phyloP scores from a whole-genome alignment of 2,888 invertebrate species.

The Netelia virgata region DNA sequence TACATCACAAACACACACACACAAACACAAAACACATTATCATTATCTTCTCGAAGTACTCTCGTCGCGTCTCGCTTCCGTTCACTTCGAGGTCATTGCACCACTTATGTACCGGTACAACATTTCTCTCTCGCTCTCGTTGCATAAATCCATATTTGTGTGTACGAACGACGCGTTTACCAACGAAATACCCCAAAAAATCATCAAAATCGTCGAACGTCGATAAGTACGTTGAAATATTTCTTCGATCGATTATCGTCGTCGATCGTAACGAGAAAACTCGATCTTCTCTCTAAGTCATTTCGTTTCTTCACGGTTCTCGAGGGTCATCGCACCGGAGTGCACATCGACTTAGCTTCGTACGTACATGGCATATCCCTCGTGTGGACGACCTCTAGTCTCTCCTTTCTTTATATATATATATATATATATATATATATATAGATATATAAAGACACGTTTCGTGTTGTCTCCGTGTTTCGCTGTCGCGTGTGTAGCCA shows the following conservation, averaged over 20 bases:
- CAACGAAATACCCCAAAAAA: conserved; percentile 16
- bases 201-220: conserved; percentile 19
- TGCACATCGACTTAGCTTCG: conserved; percentile 28
- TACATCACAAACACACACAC: conserved; percentile 1
- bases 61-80: conserved; percentile 70
- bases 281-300: conserved; percentile 11
- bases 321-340: conserved; percentile 63
- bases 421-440: conserved; percentile 11
- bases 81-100: conserved; percentile 73
- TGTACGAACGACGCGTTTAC: neutral
- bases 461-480: conserved; percentile 30
- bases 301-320: conserved; percentile 30
- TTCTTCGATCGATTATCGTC: neutral
- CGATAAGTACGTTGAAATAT: conserved; percentile 1
- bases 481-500: conserved; percentile 1
- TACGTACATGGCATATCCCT: conserved; percentile 12
- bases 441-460: conserved; percentile 14
- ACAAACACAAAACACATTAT: conserved; percentile 25
- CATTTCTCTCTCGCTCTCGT: conserved; percentile 56
- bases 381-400: conserved; percentile 55
- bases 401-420: conserved; percentile 18
- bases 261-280: neutral
- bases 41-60: conserved; percentile 57
- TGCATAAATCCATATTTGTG: conserved; percentile 11
- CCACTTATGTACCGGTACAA: conserved; percentile 68